Evolutionary conservation across 1,140 invertebrate genomes (phyloP), one percentile per base, ranked within the genome.

Genomic region (Acromyrmex heyeri): DNA sequence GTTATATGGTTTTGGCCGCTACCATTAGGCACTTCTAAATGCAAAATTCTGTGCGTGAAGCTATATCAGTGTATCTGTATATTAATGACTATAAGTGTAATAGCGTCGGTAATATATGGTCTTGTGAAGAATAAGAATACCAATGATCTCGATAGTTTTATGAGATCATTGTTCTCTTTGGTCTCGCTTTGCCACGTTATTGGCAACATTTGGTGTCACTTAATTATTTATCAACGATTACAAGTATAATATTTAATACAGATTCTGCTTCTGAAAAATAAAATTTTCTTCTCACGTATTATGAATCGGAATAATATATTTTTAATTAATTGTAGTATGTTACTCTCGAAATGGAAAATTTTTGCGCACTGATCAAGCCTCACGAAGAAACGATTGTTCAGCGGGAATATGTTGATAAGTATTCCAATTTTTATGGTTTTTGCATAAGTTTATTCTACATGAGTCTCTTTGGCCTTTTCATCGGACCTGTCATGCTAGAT

Each of bases 371-470:
- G 6, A 57, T 82, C 6, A 44, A 48, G 2, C 18, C 65, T 59
- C 14, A 48, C 12, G 78, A 82, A 18, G 34, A 72, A 72, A 21
- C 16, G 0, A 72, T 44, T 59, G 10, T 82, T 57, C 78, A 82
- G 16, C 65, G 34, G 38, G 50, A 82, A 6, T 82, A 82, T 44
- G 12, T 82, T 27, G 53, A 82, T 30, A 82, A 59, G 4, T 82
- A 53, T 48, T 38, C 72, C 14, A 18, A 24, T 6, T 88, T 93
- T n/a, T 90, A 92, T 30, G 64, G 86, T 44, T 61, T 77, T 12
- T 69, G 83, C 1, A 77, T 81, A 10, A 38, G 85, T n/a, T 88
- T 86, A 48, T 70, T 87, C 14, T 92, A 90, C 18, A n/a, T 88
- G 10, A 90, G 90, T 21, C 76, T 85, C 38, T 24, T 88, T 1